A percentile compares a stretch with the other conserved stretches of the same genome.
Conservation (phyloP, 35 echinoderm and acorn worm genomes). For the Ptychodera flava region DNA sequence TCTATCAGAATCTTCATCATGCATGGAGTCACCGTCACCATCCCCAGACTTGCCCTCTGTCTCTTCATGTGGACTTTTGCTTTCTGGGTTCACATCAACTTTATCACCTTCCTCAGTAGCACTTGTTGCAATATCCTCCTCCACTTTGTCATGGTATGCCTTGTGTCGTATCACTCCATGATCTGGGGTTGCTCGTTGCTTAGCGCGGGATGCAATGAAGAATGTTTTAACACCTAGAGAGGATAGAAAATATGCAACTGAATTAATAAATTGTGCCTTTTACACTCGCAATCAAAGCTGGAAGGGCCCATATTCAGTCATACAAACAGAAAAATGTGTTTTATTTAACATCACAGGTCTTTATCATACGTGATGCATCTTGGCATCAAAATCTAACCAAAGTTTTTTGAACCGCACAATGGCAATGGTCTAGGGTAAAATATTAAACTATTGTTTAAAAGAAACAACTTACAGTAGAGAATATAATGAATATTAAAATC, state of each 20-base stretch:
- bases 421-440: too few relatives aligned
- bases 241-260: background rate
- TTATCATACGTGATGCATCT: too few relatives aligned
- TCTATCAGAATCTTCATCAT: background rate
- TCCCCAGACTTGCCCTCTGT: background rate
- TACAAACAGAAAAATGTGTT: too few relatives aligned
- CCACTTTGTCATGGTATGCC: background rate
- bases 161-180: background rate
- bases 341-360: too few relatives aligned
- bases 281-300: too few relatives aligned
- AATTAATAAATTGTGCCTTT: background rate
- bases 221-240: conserved; percentile 77
- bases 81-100: background rate
- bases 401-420: too few relatives aligned
- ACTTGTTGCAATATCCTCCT: background rate
- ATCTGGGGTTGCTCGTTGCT: background rate
- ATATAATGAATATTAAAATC: too few relatives aligned
- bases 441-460: too few relatives aligned
- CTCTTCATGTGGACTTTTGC: background rate
- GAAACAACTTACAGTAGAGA: too few relatives aligned
- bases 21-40: background rate
- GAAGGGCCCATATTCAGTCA: too few relatives aligned
- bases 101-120: background rate
- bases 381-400: too few relatives aligned
- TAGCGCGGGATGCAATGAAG: conserved; percentile 48